phyloP scores from a whole-genome alignment of 2,888 invertebrate genomes.

The Anaspis maculata region DNA sequence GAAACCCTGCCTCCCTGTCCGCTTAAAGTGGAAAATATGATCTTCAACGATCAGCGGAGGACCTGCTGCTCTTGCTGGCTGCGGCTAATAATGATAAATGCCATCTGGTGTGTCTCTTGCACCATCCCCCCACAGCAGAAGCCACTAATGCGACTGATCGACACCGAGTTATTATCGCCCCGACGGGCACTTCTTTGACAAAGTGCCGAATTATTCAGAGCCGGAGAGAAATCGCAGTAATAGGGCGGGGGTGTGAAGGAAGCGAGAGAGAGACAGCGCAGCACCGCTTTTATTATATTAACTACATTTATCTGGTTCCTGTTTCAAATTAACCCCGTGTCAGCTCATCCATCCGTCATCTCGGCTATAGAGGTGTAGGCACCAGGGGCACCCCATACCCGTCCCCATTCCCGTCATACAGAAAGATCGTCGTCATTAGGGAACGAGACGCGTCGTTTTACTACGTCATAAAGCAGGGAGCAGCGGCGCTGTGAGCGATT shows the following conservation, averaged over 20 bases:
- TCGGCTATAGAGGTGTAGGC: conserved; percentile 15
- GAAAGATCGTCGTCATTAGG: conserved; percentile 16
- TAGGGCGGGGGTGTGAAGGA: no score
- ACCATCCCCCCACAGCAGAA: conserved; percentile 7
- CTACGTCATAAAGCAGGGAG: conserved; percentile 15
- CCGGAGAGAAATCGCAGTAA: no score
- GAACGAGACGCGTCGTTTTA: conserved; percentile 12
- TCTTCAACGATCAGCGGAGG: no score
- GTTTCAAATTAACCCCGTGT: conserved; percentile 39
- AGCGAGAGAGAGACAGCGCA: conserved; percentile 16
- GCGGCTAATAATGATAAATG: conserved; percentile 25
- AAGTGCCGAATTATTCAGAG: conserved; percentile 31
- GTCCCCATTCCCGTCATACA: no score
- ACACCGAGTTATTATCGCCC: conserved; percentile 19
- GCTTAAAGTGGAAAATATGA: conserved; percentile 26
- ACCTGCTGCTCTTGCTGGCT: conserved; percentile 11
- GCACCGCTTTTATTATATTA: conserved; percentile 33
- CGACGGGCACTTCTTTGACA: conserved; percentile 25
- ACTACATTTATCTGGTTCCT: conserved; percentile 38
- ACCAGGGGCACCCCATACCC: conserved; percentile 1
- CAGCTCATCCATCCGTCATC: conserved; percentile 35
- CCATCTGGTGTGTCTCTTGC: conserved; percentile 11
- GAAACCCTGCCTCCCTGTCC: conserved; percentile 19
- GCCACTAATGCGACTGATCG: conserved; percentile 10
- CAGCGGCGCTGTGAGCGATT: conserved; percentile 11